phyloP scores from a whole-genome alignment of 2,888 invertebrate genomes.

The Rhimphoctona megacephalus region DNA sequence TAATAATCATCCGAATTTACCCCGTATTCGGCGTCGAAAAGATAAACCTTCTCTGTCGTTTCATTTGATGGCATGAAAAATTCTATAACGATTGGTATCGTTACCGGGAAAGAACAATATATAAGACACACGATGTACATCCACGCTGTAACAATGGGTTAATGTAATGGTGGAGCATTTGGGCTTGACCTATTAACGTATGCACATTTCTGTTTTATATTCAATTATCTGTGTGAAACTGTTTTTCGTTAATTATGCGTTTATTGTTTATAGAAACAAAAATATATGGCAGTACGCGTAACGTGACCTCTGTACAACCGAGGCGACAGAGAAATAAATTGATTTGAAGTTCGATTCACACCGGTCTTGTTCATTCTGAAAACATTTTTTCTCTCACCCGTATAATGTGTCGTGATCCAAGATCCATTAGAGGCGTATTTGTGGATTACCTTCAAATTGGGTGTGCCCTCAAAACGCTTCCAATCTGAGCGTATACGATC shows the following conservation, averaged over 20 bases:
- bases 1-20: conserved; percentile 67
- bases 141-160: conserved; percentile 5
- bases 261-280: neutral
- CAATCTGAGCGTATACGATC: conserved; percentile 37
- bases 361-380: neutral
- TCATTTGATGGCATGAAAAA: conserved; percentile 56
- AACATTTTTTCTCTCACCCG: conserved; percentile 28
- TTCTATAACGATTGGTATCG: conserved; percentile 61
- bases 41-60: conserved; percentile 49
- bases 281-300: neutral
- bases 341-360: neutral
- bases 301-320: neutral
- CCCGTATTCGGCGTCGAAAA: conserved; percentile 59
- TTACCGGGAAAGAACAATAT: conserved; percentile 34
- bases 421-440: conserved; percentile 33
- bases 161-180: neutral
- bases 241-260: neutral
- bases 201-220: neutral
- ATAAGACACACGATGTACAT: conserved; percentile 11
- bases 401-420: conserved; percentile 28
- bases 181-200: neutral
- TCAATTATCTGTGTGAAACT: neutral
- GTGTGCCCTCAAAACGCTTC: conserved; percentile 7
- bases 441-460: conserved; percentile 21
- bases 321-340: neutral